Evolutionary conservation across 2,888 invertebrate species (phyloP).

Genomic region (Leptarthrus brevirostris): DNA sequence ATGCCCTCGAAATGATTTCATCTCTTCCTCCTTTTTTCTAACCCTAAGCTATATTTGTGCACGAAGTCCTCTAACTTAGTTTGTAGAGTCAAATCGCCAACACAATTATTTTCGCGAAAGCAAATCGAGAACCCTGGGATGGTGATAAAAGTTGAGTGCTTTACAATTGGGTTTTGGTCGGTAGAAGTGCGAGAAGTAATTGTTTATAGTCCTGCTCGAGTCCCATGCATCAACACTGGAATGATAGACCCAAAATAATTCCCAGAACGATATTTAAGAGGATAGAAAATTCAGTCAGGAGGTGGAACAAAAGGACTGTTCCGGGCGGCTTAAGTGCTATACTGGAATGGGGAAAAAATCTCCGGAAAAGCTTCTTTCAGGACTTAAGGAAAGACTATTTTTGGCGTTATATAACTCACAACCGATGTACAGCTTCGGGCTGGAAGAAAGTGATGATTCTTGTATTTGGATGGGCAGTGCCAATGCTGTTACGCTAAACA

Average conservation of each 20-base stretch:
- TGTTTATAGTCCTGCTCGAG: background rate
- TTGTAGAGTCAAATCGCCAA: background rate
- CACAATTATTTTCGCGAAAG: slow-evolving; percentile 8
- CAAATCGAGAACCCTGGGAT: background rate
- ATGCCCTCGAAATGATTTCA: background rate
- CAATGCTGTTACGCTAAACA: slow-evolving; percentile 5
- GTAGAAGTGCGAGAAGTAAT: background rate
- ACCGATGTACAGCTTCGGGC: background rate
- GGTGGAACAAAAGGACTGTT: slow-evolving; percentile 3
- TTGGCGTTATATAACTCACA: background rate
- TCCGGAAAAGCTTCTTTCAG: slow-evolving; percentile 15
- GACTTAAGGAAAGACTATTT: too few species aligned
- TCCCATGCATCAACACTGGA: background rate
- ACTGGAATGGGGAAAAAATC: background rate
- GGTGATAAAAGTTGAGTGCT: background rate
- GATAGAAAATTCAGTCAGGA: slow-evolving; percentile 6
- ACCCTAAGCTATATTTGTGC: too few species aligned
- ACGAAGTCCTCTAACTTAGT: background rate
- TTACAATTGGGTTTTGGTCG: background rate
- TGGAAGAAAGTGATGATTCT: background rate
- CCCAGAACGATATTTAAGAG: slow-evolving; percentile 13
- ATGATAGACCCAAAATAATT: background rate
- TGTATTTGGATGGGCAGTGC: background rate
- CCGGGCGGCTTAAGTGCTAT: slow-evolving; percentile 23
- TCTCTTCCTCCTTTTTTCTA: too few species aligned